These are phyloP conservation scores for Diglossa brunneiventris DNA, from an alignment of 2,113 vertebrate species.

Conservation along the genomic window DNA sequence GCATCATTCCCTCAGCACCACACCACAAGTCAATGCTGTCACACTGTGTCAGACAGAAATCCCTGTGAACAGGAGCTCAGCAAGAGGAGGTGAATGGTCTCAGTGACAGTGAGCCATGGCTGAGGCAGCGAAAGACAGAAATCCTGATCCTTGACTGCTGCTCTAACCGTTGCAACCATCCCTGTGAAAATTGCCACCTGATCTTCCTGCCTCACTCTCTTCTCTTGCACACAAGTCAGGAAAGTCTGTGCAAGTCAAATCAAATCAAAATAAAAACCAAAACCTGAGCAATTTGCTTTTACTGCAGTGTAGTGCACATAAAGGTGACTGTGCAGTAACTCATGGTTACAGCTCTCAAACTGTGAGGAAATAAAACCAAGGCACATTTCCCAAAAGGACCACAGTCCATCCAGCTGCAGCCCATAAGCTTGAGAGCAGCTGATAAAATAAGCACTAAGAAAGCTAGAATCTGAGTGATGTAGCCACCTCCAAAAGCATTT, in stretches of 20 bases:
- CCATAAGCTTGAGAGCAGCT: not conserved
- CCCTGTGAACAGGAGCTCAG: rapidly evolving
- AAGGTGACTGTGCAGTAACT: not conserved
- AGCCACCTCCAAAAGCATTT: not conserved
- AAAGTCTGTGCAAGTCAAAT: not conserved
- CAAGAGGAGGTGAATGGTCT: not conserved
- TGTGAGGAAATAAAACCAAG: not conserved
- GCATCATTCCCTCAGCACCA: not conserved
- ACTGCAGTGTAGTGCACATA: not conserved
- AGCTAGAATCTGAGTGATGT: not conserved
- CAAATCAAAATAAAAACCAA: not conserved
- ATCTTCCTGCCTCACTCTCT: not conserved
- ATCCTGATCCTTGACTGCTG: not conserved
- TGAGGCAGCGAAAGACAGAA: not conserved
- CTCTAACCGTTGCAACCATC: not conserved
- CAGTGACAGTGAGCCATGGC: not conserved
- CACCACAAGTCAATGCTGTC: rapidly evolving
- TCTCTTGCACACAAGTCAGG: not conserved
- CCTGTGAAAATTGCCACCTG: not conserved
- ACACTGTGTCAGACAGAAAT: not conserved
- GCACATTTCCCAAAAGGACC: not conserved
- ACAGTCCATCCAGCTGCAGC: not conserved
- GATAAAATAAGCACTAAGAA: not conserved
- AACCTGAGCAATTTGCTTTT: not conserved
- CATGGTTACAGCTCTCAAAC: not conserved